phyloP scores from a whole-genome alignment of 1,140 invertebrate species.

The Drosophila busckii region DNA sequence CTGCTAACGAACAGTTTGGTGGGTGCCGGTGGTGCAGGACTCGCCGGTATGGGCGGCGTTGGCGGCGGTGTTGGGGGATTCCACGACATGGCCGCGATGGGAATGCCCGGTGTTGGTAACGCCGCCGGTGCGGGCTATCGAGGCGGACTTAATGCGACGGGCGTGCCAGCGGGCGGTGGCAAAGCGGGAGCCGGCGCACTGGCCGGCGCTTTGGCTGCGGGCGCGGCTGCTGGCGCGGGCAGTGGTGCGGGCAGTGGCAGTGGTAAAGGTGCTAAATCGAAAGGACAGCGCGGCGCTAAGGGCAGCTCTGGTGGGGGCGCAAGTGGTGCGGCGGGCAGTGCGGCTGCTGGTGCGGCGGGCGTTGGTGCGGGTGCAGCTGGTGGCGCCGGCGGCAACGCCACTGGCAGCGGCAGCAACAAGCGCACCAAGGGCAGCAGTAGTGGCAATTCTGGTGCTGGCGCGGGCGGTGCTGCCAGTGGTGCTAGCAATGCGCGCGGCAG shows the following conservation, averaged over 20 bases:
- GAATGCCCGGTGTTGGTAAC: conserved; percentile 46
- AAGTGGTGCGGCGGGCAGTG: conserved; percentile 43
- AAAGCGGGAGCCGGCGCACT: conserved; percentile 45
- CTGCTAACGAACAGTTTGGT: conserved; percentile 47
- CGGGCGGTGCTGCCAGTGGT: conserved; percentile 71
- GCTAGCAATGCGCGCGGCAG: conserved; percentile 82
- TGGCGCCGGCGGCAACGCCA: conserved; percentile 23
- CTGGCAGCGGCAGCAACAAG: conserved; percentile 56
- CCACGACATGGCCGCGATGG: conserved; percentile 55
- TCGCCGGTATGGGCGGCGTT: no score
- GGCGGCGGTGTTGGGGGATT: conserved; percentile 45
- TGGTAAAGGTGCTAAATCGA: conserved; percentile 80
- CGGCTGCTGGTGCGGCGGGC: conserved; percentile 32
- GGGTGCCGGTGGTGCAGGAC: conserved; percentile 47
- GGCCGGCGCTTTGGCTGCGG: conserved; percentile 44
- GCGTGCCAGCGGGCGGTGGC: conserved; percentile 41
- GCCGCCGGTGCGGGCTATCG: conserved; percentile 34
- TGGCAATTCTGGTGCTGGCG: conserved; percentile 71
- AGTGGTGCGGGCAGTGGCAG: conserved; percentile 59
- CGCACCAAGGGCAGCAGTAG: conserved; percentile 78
- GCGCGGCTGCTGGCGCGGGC: conserved; percentile 30
- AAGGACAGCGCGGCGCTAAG: conserved; percentile 80
- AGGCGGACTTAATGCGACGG: conserved; percentile 19
- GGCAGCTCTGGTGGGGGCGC: conserved; percentile 32
- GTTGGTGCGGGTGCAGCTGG: conserved; percentile 41